Percentiles rank a stretch among this genome's conserved stretches.
These are phyloP conservation scores for Cheilosia grossa DNA, from an alignment of 2,888 invertebrate genomes.

Conservation along the genomic window DNA sequence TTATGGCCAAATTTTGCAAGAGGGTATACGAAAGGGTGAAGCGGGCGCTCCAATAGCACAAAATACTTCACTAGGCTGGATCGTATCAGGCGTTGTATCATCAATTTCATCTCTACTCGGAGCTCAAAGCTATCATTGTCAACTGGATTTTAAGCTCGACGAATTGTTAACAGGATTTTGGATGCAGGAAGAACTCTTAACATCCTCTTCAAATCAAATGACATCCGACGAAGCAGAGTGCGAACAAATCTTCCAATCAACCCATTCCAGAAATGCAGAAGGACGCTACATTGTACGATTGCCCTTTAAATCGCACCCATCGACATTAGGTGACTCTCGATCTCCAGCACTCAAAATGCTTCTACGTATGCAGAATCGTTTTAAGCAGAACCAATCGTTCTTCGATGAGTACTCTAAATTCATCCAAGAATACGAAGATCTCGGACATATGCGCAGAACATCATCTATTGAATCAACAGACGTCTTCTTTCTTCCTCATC, in stretches of 20 bases:
- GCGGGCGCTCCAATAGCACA: conserved; percentile 28
- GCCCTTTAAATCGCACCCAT: conserved; percentile 11
- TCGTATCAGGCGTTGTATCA: conserved; percentile 35
- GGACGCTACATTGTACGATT: conserved; percentile 23
- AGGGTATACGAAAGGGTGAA: conserved; percentile 39
- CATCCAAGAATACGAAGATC: conserved; percentile 26
- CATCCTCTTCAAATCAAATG: neutral
- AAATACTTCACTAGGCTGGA: conserved; percentile 28
- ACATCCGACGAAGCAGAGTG: conserved; percentile 28
- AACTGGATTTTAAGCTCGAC: conserved; percentile 16
- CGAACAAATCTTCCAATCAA: conserved; percentile 16
- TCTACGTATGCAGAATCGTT: conserved; percentile 26
- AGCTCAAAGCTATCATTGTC: conserved; percentile 23
- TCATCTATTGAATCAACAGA: neutral
- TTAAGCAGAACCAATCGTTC: neutral
- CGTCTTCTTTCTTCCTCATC: conserved; percentile 40
- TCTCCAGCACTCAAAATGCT: conserved; percentile 23
- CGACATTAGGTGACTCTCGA: conserved; percentile 29
- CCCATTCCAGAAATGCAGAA: conserved; percentile 9
- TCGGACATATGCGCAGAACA: conserved; percentile 25
- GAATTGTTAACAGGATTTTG: conserved; percentile 9
- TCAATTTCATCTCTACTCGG: conserved; percentile 8
- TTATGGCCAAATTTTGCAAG: conserved; percentile 21
- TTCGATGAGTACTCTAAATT: conserved; percentile 29
- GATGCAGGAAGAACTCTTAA: conserved; percentile 20